Base-by-base conservation (phyloP, 2,888 invertebrate species). In the Agrilus biguttatus region DNA sequence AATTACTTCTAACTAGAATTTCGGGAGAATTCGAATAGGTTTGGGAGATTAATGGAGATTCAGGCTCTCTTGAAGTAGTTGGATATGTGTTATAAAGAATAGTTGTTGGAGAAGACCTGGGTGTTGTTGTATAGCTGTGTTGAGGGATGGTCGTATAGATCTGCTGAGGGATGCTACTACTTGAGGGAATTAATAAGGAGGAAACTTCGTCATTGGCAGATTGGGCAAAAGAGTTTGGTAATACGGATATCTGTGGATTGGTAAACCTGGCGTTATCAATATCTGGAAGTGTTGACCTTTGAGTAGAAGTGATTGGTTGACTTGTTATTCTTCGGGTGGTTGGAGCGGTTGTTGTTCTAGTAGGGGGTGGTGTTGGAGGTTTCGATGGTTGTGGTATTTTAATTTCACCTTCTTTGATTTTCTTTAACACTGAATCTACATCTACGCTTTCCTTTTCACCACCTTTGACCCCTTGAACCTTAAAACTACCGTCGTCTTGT, bases 381-480 rank as follows among this genome's bases (percentile, higher is more conserved):
- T 62, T 61, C 36, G 65, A 62, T 0, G 76, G 71, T 5, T 82
- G 79, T 0, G 88, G 88, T 39, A 88, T 57, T 57, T 86, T 83
- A 23, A 88, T 76, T 59, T 88, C 86, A 0, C 88, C 88, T 40
- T 78, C 80, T 59, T 84, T 83, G 40, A 89, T 85, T 57, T 77
- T 79, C 48, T 83, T 80, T 38, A 89, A 69, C 53, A 88, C 86
- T 2, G 78, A 82, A 53, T 87, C 85, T 0, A 88, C 82, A 57
- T 86, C 85, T 4, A 78, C 75, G 39, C 81, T 79, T 50, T 77
- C 78, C 57, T 78, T 75, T 52, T 78, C 79, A 54, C 83, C 86
- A 0, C 86, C 84, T 66, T 83, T 83, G 1, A 87, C 80, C 2
- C 86, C 86, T 60, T 87, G 85, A 0, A 88, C 86, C 65, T 87